Percentiles rank a stretch among this genome's conserved stretches.
Evolutionary conservation across 2,797 vertebrate genomes (phyloP).

Genomic region (Antrozous pallidus): DNA sequence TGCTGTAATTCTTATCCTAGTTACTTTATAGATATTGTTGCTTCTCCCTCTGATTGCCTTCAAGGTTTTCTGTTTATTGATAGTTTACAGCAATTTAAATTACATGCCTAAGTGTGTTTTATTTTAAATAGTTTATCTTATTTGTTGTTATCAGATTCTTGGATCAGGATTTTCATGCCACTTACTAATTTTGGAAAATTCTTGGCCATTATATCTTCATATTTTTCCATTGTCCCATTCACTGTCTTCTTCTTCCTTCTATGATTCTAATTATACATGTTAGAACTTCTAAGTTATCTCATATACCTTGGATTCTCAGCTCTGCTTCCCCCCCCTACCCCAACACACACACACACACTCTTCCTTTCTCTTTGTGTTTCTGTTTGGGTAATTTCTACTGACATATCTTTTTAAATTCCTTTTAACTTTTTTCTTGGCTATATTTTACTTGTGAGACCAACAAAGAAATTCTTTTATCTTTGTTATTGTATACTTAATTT

Average conservation of each 20-base stretch:
- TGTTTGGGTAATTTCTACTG: not conserved
- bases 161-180: not conserved
- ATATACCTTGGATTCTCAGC: not conserved
- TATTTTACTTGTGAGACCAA: not conserved
- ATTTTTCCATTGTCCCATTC: not conserved
- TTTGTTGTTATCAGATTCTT: not conserved
- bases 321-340: not conserved
- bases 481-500: not conserved
- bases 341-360: too few species aligned
- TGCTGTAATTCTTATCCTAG: not conserved
- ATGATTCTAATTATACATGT: not conserved
- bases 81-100: not conserved
- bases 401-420: not conserved
- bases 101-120: not conserved
- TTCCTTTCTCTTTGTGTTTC: not conserved
- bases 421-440: not conserved
- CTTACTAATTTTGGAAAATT: not conserved
- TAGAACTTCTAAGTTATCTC: not conserved
- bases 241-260: not conserved
- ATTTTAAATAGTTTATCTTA: not conserved
- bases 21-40: not conserved
- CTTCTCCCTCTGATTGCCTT: not conserved
- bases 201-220: not conserved
- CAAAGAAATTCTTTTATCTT: not conserved
- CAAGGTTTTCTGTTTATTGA: not conserved